Evolutionary conservation across 1,140 invertebrate genomes (phyloP).

Genomic region (Brachystomella parvula): DNA sequence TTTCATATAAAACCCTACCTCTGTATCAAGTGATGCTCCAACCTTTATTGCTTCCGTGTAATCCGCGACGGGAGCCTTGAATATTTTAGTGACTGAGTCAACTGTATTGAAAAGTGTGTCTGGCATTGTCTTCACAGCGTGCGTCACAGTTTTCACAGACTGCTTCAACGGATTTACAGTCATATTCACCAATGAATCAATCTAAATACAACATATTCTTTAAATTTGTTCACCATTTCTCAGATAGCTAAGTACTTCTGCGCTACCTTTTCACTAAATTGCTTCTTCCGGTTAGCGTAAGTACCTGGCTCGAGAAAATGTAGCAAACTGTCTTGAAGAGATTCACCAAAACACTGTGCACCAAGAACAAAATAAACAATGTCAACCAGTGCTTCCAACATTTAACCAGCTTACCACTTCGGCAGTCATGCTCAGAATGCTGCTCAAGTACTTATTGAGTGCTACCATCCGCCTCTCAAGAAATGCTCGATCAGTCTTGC

Average conservation of each 20-base stretch:
- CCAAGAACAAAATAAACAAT: conserved; percentile 7
- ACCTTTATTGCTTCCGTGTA: conserved; percentile 47
- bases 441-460: conserved; percentile 73
- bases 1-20: conserved; percentile 44
- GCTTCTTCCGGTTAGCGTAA: conserved; percentile 54
- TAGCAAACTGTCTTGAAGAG: conserved; percentile 58
- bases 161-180: conserved; percentile 68
- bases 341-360: conserved; percentile 42
- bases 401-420: conserved; percentile 24
- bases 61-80: conserved; percentile 39
- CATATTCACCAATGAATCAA: conserved; percentile 50
- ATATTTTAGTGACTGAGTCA: conserved; percentile 64
- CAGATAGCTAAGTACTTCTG: too few relatives aligned
- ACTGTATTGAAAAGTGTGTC: conserved; percentile 71
- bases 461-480: conserved; percentile 76
- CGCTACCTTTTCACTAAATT: conserved; percentile 37
- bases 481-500: conserved; percentile 65
- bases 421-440: conserved; percentile 27
- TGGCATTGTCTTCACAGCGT: conserved; percentile 67
- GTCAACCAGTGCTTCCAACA: not conserved
- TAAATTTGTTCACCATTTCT: not conserved
- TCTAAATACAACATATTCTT: conserved; percentile 44
- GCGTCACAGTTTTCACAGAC: conserved; percentile 66
- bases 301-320: conserved; percentile 70
- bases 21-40: conserved; percentile 53